A percentile compares a stretch with the other conserved stretches of the same genome.
phyloP scores from a whole-genome alignment of 2,113 vertebrate species.

The Odocoileus hemionus region DNA sequence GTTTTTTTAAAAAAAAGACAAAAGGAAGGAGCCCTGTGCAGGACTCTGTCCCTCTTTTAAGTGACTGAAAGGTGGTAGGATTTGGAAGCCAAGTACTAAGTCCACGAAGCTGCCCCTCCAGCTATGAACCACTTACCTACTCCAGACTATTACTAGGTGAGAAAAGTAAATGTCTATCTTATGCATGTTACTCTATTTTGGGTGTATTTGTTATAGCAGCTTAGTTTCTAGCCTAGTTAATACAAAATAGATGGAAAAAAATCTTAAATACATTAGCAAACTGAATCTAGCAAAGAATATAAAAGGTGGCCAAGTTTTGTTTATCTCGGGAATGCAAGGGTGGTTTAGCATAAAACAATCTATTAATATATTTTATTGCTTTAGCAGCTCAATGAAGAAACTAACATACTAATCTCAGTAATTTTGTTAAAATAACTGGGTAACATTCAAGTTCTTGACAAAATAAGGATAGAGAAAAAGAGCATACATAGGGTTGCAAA shows the following conservation, averaged over 20 bases:
- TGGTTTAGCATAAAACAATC: background rate
- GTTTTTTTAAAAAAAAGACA: background rate
- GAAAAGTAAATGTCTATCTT: background rate
- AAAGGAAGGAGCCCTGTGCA: background rate
- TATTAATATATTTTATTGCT: background rate
- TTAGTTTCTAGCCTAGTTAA: background rate
- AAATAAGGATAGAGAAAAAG: background rate
- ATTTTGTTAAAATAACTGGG: background rate
- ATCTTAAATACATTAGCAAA: background rate
- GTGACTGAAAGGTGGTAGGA: background rate
- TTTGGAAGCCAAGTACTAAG: background rate
- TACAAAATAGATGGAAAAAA: background rate
- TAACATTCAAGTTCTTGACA: background rate
- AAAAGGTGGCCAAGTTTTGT: background rate
- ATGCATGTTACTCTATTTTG: background rate
- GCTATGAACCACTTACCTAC: background rate
- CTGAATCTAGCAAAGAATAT: background rate
- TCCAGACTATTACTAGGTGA: background rate
- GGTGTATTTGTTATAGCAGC: background rate
- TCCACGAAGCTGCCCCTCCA: background rate
- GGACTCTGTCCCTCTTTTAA: background rate
- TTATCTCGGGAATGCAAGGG: background rate
- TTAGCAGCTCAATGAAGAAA: background rate
- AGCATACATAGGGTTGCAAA: fast-evolving
- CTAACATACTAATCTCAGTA: background rate